These are phyloP conservation scores for Willowsia nigromaculata DNA, from an alignment of 2,888 invertebrate genomes.

Conservation along the genomic window DNA sequence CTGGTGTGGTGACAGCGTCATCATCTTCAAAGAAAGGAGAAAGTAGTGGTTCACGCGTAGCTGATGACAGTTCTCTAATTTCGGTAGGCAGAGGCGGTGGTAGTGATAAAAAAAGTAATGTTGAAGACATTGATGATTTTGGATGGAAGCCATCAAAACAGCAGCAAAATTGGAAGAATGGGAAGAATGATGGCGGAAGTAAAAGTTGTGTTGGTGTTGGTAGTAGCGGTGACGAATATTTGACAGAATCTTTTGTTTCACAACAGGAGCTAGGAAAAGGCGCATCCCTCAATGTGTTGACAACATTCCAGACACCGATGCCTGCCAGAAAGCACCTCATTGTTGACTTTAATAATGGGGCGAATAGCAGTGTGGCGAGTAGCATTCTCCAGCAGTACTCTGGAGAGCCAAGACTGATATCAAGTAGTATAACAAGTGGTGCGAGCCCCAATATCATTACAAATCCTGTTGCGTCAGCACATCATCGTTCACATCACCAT, in stretches of 20 bases:
- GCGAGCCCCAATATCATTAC: constrained; percentile 63
- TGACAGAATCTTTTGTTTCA: constrained; percentile 68
- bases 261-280: constrained; percentile 76
- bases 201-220: constrained; percentile 36
- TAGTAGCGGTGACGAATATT: constrained; percentile 58
- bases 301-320: constrained; percentile 78
- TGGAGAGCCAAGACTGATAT: constrained; percentile 77
- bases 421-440: constrained; percentile 13
- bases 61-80: constrained; percentile 28
- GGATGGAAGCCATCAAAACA: constrained; percentile 52
- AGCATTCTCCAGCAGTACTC: constrained; percentile 76
- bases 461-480: constrained; percentile 68
- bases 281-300: constrained; percentile 76
- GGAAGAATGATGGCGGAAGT: constrained; percentile 31
- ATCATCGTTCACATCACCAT: constrained; percentile 48
- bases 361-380: constrained; percentile 74
- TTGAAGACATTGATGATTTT: constrained; percentile 17
- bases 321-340: constrained; percentile 77
- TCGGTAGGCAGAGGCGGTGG: constrained; percentile 10
- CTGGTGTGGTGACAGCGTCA: background rate
- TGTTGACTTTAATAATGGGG: constrained; percentile 76
- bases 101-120: constrained; percentile 1
- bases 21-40: constrained; percentile 51
- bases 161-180: constrained; percentile 46
- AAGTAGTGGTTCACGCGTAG: background rate